Conservation (phyloP, 2,888 invertebrate genomes). For the Euspilapteryx auroguttella region DNA sequence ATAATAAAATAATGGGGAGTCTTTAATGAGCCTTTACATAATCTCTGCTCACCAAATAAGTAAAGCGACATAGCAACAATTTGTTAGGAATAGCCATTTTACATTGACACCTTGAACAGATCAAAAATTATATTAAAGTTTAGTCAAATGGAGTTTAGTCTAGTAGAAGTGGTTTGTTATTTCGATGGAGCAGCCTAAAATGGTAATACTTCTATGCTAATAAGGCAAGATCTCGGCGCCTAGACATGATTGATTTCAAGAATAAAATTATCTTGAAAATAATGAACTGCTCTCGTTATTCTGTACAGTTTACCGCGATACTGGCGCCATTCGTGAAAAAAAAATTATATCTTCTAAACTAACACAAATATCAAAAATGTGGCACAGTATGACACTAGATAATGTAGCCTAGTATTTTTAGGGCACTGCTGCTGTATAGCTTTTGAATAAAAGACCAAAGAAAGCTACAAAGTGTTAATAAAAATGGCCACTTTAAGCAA, state of each 20-base stretch:
- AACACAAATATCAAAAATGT: no score
- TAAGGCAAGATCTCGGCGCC: constrained; percentile 11
- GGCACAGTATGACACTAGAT: no score
- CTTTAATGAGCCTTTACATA: not conserved
- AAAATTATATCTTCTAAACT: no score
- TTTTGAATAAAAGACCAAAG: no score
- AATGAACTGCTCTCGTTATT: constrained; percentile 3
- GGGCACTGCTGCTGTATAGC: no score
- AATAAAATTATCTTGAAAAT: constrained; percentile 8
- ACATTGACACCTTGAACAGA: not conserved
- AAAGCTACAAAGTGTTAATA: no score
- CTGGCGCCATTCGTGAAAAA: no score
- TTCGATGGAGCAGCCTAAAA: constrained; percentile 10
- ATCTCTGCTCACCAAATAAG: not conserved
- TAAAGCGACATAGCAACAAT: not conserved
- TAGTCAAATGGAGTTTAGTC: not conserved
- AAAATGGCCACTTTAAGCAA: no score
- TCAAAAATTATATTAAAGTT: not conserved
- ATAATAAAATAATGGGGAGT: not conserved
- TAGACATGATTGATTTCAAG: constrained; percentile 14
- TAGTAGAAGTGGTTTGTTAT: no score
- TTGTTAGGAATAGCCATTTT: no score
- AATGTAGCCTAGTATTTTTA: no score
- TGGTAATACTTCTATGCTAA: constrained; percentile 13
- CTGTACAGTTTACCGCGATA: no score